Base-by-base conservation (phyloP, 2,797 vertebrate species). In the Enteromius treurensis region DNA sequence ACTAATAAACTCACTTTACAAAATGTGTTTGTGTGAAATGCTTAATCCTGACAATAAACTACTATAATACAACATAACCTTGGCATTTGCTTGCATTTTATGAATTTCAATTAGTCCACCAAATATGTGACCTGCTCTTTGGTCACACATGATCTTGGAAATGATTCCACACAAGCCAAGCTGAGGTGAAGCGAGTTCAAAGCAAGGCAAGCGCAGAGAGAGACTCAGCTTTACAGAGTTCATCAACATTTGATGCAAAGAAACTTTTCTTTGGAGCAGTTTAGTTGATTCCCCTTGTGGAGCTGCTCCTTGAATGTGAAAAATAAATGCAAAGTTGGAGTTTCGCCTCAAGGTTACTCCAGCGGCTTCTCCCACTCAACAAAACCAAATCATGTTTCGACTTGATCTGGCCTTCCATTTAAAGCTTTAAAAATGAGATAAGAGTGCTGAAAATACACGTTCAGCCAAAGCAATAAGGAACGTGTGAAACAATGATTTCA, bases 171-270 rank as follows among this genome's bases (percentile, higher is more conserved):
- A 51, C 29, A 76, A 69, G 40, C 14, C 32, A 37, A 77, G 77
- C 34, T 17, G 70, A 82, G 42, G 71, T 49, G 74, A 71, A 78
- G 32, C 17, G 21, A 32, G 77, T 64, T 55, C 73, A 73, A 84
- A 34, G 77, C 68, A 75, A 84, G n/a, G 76, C 64, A 75, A 88
- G 62, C 58, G 69, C 23, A 74, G 85, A 68, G 82, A 62, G 19
- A 55, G 26, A 69, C 76, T 69, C 45, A 14, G 26, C 69, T 81
- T 65, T 82, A 53, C 58, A 77, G 62, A 85, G 83, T 88, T 88
- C 80, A 89, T 76, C 85, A 37, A 58, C 37, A 83, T 84, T 87
- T 73, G 65, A 85, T 87, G 55, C 84, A 82, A 29, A 89, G 81
- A 49, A 55, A 74, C 82, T 71, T 83, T 32, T 40, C 86, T 67